Evolutionary conservation across 2,113 vertebrate species (phyloP).

Genomic region (Eretmochelys imbricata): DNA sequence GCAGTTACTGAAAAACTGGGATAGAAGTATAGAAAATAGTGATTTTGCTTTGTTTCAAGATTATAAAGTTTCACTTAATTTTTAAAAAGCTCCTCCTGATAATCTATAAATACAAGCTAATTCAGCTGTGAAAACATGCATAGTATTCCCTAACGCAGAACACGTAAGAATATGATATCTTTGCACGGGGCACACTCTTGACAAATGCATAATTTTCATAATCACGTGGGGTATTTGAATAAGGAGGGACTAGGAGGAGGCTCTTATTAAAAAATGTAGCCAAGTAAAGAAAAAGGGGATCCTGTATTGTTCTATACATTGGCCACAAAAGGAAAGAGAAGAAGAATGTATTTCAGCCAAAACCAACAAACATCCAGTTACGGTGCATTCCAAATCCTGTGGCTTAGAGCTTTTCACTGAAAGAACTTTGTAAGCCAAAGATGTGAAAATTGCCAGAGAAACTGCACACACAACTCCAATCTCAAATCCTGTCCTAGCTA

Average conservation of each 20-base stretch:
- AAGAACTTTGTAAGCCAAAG: neutral
- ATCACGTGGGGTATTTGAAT: neutral
- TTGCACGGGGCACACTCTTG: neutral
- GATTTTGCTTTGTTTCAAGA: neutral
- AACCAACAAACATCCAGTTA: constrained; percentile 43
- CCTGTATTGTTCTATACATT: neutral
- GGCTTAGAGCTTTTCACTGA: neutral
- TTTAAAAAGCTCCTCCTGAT: neutral
- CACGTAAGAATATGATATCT: neutral
- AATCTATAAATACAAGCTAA: constrained; percentile 8
- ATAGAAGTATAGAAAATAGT: neutral
- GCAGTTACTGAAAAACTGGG: neutral
- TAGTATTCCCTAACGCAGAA: neutral
- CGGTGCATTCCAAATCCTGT: constrained; percentile 25
- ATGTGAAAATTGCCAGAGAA: constrained; percentile 6
- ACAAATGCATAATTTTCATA: neutral
- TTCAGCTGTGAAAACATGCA: constrained; percentile 31
- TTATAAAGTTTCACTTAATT: neutral
- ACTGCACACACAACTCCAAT: neutral
- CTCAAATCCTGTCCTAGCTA: neutral
- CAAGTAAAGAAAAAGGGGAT: neutral
- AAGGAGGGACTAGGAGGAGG: neutral
- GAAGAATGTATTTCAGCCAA: constrained; percentile 28
- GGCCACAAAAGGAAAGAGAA: constrained; percentile 40
- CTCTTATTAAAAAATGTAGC: neutral